Percentiles rank a stretch among this genome's conserved stretches.
These are phyloP conservation scores for Torymus auratus DNA, from an alignment of 2,888 invertebrate genomes.

Conservation along the genomic window DNA sequence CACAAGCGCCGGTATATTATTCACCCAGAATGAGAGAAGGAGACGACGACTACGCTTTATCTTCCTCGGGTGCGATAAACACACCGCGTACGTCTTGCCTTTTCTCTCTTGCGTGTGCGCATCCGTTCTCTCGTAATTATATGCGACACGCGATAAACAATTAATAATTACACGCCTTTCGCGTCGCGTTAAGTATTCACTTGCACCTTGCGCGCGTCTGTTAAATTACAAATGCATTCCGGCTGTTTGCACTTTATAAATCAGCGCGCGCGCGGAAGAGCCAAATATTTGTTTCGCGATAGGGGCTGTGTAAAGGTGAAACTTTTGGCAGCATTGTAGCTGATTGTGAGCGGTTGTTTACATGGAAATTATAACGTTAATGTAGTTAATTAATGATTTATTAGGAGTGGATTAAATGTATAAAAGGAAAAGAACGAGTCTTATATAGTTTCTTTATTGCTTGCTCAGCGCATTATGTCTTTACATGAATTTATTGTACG, in stretches of 20 bases:
- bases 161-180: constrained; percentile 40
- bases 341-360: background rate
- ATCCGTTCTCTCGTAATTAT: constrained; percentile 16
- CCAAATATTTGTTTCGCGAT: constrained; percentile 22
- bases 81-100: too few relatives aligned
- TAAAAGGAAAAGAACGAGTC: background rate
- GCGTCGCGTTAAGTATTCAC: background rate
- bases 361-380: constrained; percentile 16
- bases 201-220: background rate
- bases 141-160: constrained; percentile 40
- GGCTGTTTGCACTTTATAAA: constrained; percentile 6
- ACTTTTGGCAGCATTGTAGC: constrained; percentile 7
- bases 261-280: background rate
- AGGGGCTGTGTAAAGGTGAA: too few relatives aligned
- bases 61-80: too few relatives aligned
- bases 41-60: background rate
- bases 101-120: too few relatives aligned
- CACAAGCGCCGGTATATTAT: constrained; percentile 20
- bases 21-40: background rate
- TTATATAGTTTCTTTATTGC: too few relatives aligned
- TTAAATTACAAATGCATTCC: background rate
- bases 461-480: too few relatives aligned
- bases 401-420: constrained; percentile 2
- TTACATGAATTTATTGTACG: too few relatives aligned
- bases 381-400: background rate